Base-by-base conservation (phyloP, 2,113 vertebrate species). In the Rhabdornis inornatus region DNA sequence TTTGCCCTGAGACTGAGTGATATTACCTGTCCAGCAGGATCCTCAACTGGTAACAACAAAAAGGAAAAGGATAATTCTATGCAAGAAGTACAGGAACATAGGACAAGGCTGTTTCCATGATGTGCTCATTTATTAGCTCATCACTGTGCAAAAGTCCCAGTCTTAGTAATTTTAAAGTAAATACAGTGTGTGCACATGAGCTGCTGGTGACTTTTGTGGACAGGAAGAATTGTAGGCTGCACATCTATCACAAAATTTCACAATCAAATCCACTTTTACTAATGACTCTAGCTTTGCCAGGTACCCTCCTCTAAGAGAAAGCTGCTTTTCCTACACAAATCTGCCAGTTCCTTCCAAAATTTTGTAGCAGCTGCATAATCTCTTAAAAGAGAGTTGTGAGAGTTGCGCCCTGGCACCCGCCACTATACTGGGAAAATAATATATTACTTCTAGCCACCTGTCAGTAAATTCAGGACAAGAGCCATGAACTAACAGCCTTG, bases 391-490 rank as follows among this genome's bases (percentile, higher is more conserved):
- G 65, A 64, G 56, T 87, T 56, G 28, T 87, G 61, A 74, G 65
- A 64, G 56, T 87, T 56, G 28, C 85, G 65, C 78, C 72, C 72
- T 95, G 85, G 74, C 93, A 92, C 52, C 37, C 4, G 2, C 17
- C 65, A 28, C 75, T 94, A 15, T 47, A 77, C 20, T 86, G 64
- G 75, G 85, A 87, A 89, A 96, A 90, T 90, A 90, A 83, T 95
- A 95, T 47, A 90, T 90, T 89, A 95, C 92, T 87, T 90, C 83
- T 95, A 78, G 74, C 82, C 95, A 96, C 94, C 91, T 96, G 94
- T 96, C 83, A 84, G 94, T 93, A 92, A 87, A 74, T 83, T 80
- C 69, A 82, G 79, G 71, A 84, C 76, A 69, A 53, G 75, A 92
- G 72, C 82, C 82, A 47, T 84, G 93, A 90, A 78, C 83, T 72